Conservation (phyloP, 1,140 invertebrate species). For the Gerris buenoi region DNA sequence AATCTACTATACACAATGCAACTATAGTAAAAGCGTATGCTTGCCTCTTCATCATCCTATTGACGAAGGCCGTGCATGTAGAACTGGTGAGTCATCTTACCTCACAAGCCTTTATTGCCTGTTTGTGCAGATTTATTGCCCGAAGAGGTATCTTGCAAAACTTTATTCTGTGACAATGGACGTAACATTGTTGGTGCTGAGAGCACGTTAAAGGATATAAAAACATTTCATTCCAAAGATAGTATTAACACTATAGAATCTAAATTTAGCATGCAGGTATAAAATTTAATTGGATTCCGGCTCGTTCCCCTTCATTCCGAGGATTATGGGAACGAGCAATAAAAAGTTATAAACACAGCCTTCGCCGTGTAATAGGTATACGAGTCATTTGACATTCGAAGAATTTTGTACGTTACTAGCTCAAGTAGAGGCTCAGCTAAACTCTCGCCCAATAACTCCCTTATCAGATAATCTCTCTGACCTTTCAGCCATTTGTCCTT, state of each 20-base stretch:
- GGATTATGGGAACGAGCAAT: slow-evolving; percentile 23
- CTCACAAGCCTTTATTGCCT: not conserved
- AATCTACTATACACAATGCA: not conserved
- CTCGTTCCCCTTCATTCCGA: slow-evolving; percentile 6
- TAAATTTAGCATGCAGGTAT: not conserved
- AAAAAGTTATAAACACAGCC: slow-evolving; percentile 21
- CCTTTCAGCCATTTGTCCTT: slow-evolving; percentile 20
- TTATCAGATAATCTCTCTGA: slow-evolving; percentile 22
- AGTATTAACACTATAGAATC: not conserved
- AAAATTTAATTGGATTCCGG: not conserved
- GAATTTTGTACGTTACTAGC: slow-evolving; percentile 24
- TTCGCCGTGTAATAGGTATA: slow-evolving; percentile 15
- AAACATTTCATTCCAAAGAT: not conserved
- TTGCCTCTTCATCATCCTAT: not conserved
- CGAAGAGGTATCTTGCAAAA: not conserved
- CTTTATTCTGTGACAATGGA: not conserved
- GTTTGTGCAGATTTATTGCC: not conserved
- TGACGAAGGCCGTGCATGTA: not conserved
- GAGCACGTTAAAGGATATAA: not conserved
- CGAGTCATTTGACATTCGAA: slow-evolving; percentile 19
- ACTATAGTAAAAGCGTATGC: not conserved
- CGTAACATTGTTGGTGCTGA: not conserved
- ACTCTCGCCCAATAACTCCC: slow-evolving; percentile 21
- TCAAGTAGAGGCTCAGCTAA: slow-evolving; percentile 24
- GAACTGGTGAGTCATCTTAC: not conserved